phyloP scores from a whole-genome alignment of 2,888 invertebrate genomes.

The Drosophila anomalipes region DNA sequence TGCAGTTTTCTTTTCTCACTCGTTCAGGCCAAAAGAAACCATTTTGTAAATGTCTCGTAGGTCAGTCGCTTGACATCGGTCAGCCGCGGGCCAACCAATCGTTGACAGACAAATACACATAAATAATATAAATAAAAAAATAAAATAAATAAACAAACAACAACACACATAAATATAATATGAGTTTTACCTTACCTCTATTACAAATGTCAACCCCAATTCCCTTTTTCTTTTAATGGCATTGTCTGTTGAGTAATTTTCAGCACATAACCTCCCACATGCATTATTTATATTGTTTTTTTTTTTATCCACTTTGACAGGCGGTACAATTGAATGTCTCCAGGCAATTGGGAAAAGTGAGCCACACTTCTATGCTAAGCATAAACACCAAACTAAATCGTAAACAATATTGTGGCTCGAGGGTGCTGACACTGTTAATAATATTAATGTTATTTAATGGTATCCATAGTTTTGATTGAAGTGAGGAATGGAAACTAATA shows the following conservation, averaged over 20 bases:
- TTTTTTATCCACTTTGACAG: neutral
- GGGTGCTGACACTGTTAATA: neutral
- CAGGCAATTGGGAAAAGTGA: neutral
- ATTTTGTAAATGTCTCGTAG: constrained; percentile 74
- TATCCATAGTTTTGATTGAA: neutral
- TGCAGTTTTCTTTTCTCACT: constrained; percentile 54
- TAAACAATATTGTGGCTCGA: neutral
- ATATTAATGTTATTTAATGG: neutral
- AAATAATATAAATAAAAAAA: neutral
- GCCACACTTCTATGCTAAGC: neutral
- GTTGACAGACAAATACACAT: constrained; percentile 43
- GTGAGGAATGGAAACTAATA: neutral
- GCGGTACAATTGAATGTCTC: constrained; percentile 1
- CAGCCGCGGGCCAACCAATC: constrained; percentile 51
- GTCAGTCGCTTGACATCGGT: constrained; percentile 70
- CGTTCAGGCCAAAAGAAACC: constrained; percentile 37
- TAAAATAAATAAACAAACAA: neutral
- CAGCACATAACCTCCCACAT: constrained; percentile 58
- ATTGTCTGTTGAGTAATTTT: constrained; percentile 55
- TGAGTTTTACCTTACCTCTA: constrained; percentile 62
- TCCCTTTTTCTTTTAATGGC: constrained; percentile 1
- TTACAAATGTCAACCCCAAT: constrained; percentile 24
- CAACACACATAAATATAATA: constrained; percentile 66
- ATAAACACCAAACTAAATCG: neutral
- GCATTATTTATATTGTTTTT: constrained; percentile 62